phyloP scores from a whole-genome alignment of 2,888 invertebrate genomes.

The Stegophylla sp. region DNA sequence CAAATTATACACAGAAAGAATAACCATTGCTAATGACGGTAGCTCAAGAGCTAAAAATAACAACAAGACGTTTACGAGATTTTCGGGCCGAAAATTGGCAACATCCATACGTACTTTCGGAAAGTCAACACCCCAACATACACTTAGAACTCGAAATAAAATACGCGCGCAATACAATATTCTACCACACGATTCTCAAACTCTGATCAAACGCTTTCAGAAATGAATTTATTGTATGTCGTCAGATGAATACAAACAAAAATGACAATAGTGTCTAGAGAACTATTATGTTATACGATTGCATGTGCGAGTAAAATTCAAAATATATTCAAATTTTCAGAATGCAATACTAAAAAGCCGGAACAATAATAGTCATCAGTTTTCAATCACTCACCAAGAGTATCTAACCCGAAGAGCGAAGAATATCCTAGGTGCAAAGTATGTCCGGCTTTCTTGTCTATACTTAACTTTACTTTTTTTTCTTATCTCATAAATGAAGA shows the following conservation, averaged over 20 bases:
- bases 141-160: neutral
- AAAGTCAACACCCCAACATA: constrained; percentile 44
- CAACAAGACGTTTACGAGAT: constrained; percentile 2
- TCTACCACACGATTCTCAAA: neutral
- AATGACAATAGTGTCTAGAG: constrained; percentile 18
- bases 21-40: neutral
- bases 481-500: too few relatives aligned
- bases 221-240: constrained; percentile 10
- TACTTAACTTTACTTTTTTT: too few relatives aligned
- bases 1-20: neutral
- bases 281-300: neutral
- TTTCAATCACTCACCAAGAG: too few relatives aligned
- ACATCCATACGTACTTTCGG: constrained; percentile 14
- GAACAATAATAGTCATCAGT: too few relatives aligned
- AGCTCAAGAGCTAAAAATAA: constrained; percentile 53
- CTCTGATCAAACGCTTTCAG: neutral
- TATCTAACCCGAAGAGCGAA: too few relatives aligned
- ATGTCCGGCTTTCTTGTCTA: too few relatives aligned
- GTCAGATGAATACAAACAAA: neutral
- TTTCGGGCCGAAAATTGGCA: constrained; percentile 54
- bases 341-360: neutral
- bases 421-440: too few relatives aligned
- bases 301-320: neutral
- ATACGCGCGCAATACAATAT: neutral
- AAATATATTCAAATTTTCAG: constrained; percentile 3